Evolutionary conservation across 2,113 vertebrate genomes (phyloP), one percentile per base, ranked within the genome.

Genomic region (Asarcornis scutulata): DNA sequence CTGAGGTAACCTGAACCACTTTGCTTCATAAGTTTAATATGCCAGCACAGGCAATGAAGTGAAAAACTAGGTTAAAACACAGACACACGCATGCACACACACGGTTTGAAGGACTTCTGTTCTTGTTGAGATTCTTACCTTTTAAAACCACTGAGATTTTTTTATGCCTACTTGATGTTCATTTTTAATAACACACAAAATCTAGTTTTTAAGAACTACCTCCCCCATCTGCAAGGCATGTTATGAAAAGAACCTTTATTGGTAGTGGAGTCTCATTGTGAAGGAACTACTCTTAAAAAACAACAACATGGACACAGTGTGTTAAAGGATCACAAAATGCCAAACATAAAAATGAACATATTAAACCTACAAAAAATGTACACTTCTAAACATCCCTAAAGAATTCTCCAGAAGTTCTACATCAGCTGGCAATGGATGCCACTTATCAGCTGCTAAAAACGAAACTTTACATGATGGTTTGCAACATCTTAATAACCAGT

Each of bases 291-390:
- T 87, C 5, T 12, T 11, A 50, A 40, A 64, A 76, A 84, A 5
- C 68, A 72, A 44, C 16, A 69, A 12, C 12, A 20, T 21, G 9
- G 9, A 52, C 6, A 29, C 15, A n/a, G 1, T 9, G 31, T 34
- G 31, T 34, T 48, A 52, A 3, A 16, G 15, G 32, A 46, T 46
- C 21, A 63, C 27, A 83, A 34, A 89, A 68, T 29, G 14, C 11
- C 55, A 12, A 46, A 64, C 7, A 17, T 18, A 55, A 68, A 90
- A 73, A 16, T 29, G 5, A 69, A 8, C 18, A 3, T 22, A n/a
- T 40, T 53, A 2, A 8, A 62, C 34, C 22, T 44, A 62, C 8
- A 7, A 40, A 59, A 74, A 78, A 55, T 0, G 0, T 29, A 48
- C 13, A 62, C 6, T 71, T 69, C 44, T 56, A 60, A 64, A n/a